Evolutionary conservation across 2,888 invertebrate species (phyloP), one percentile per base, ranked within the genome.

Genomic region (Phorcus lineatus): DNA sequence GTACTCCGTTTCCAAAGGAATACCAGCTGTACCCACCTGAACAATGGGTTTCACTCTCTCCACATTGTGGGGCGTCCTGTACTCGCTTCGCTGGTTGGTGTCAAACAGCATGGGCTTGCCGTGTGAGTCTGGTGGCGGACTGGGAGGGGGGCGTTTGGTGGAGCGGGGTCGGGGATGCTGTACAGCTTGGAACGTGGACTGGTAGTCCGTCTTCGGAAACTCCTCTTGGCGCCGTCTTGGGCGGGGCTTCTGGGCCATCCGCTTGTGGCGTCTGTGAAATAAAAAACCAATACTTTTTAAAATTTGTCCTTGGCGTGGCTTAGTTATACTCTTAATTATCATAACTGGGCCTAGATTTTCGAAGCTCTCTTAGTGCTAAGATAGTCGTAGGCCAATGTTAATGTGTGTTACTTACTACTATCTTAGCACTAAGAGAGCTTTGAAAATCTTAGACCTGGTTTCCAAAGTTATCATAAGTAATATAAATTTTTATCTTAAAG

Each of bases 1-100:
- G 4, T 2, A 2, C 36, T 36, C 36, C 7, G 36, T 2, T 36
- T 36, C 7, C 7, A 36, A 36, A 4, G 36, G 7, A 7, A 36
- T 36, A 4, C n/a, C 4, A 36, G 2, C 36, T 7, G 7, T 7
- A 36, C 83, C 78, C 81, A 91, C 91, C 54, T 86, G 87, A 17
- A 86, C 85, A 40, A 87, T 88, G 55, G 89, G 89, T 77, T 87
- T 86, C 11, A 88, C 88, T 67, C 90, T 82, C 77, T 88, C 87
- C 2, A 87, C 85, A 19, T 85, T 80, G 36, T 85, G 84, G 9
- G 83, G 85, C 11, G 87, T 80, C 76, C 83, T 88, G 80, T 89
- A 92, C 22, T 90, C 91, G 28, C 83, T 82, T 36, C 90, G 83
- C 83, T 91, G 91, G 75, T 89, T 90, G 53, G 92, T 92, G 3